A percentile compares a stretch with the other conserved stretches of the same genome.
Evolutionary conservation across 2,888 invertebrate species (phyloP).

Genomic region (Morpho deidamia): DNA sequence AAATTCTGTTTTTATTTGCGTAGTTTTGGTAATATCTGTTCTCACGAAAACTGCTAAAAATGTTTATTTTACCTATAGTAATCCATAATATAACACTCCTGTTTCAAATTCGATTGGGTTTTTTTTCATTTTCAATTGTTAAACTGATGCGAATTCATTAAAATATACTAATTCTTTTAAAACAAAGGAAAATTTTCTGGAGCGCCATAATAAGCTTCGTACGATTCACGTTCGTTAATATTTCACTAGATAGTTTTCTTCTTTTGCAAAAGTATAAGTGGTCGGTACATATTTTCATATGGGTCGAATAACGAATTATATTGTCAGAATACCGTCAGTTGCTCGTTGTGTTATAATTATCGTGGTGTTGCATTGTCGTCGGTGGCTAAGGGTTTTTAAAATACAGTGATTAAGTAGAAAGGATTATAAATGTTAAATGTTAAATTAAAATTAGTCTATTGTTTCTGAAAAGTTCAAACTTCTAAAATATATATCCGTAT

Average conservation of each 20-base stretch:
- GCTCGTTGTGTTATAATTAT: too few species aligned
- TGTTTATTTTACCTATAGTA: background rate
- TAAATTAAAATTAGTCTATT: background rate
- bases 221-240: conserved; percentile 56
- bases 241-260: conserved; percentile 63
- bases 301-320: too few species aligned
- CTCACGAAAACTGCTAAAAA: background rate
- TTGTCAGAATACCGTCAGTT: too few species aligned
- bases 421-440: too few species aligned
- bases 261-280: too few species aligned
- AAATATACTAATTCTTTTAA: conserved; percentile 4
- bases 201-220: conserved; percentile 38
- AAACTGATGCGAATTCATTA: conserved; percentile 4
- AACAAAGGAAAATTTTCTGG: background rate
- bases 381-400: too few species aligned
- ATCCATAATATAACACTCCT: conserved; percentile 1
- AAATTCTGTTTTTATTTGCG: too few species aligned
- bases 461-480: background rate
- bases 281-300: too few species aligned
- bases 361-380: too few species aligned
- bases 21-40: too few species aligned
- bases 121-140: background rate
- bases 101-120: conserved; percentile 7
- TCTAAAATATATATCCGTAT: too few species aligned
- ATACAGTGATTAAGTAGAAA: too few species aligned